Evolutionary conservation across 1,140 invertebrate species (phyloP).

Genomic region (Apolygus lucorum): DNA sequence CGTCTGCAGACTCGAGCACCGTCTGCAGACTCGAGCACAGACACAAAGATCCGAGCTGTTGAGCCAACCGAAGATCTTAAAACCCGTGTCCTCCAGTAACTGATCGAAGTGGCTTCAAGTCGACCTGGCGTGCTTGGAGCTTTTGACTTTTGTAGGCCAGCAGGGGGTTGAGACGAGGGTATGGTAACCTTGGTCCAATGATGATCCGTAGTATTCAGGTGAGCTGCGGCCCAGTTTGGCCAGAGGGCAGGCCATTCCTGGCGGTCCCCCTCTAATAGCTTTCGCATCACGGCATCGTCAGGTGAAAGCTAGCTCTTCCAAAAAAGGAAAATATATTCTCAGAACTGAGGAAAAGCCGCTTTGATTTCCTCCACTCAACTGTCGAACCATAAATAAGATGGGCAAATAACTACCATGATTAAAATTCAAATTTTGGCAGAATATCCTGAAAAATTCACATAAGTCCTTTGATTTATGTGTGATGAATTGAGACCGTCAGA

Average conservation of each 20-base stretch:
- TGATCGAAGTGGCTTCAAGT: slow-evolving; percentile 38
- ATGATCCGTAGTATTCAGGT: slow-evolving; percentile 42
- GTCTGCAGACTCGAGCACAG: slow-evolving; percentile 68
- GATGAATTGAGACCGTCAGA: no score
- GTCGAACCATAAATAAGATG: no score
- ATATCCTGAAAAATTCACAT: no score
- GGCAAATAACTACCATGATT: no score
- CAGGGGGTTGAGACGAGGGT: slow-evolving; percentile 52
- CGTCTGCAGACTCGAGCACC: slow-evolving; percentile 73
- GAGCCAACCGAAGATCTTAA: slow-evolving; percentile 62
- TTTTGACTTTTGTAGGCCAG: slow-evolving; percentile 25
- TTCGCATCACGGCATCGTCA: slow-evolving; percentile 23
- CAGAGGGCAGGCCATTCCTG: slow-evolving; percentile 41
- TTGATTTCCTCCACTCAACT: no score
- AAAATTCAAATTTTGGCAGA: no score
- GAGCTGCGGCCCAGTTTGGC: slow-evolving; percentile 48
- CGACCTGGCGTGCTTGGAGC: slow-evolving; percentile 3
- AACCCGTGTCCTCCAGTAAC: slow-evolving; percentile 46
- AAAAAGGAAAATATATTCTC: no score
- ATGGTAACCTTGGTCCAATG: slow-evolving; percentile 64
- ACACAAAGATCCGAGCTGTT: slow-evolving; percentile 67
- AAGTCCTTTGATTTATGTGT: no score
- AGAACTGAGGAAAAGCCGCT: no score
- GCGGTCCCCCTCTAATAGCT: slow-evolving; percentile 25
- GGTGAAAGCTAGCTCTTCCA: not conserved